A percentile compares a stretch with the other conserved stretches of the same genome.
Evolutionary conservation across 2,888 invertebrate genomes (phyloP).

Genomic region (Thecophora atra): DNA sequence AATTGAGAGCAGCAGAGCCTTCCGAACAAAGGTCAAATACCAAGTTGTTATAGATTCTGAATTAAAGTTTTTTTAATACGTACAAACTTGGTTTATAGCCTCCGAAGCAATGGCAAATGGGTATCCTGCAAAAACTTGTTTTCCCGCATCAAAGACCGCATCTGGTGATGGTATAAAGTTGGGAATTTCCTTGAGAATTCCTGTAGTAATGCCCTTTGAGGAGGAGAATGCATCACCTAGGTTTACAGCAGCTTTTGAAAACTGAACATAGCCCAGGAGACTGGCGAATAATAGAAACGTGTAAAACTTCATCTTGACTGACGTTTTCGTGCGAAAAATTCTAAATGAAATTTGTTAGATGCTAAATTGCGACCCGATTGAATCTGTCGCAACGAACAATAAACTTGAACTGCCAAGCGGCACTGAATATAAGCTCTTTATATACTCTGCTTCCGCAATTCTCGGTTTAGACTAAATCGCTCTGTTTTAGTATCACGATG

Average conservation of each 20-base stretch:
- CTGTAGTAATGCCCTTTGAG: conserved; percentile 47
- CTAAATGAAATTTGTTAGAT: background rate
- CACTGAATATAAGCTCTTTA: background rate
- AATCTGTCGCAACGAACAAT: background rate
- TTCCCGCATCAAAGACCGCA: conserved; percentile 55
- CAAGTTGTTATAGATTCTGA: background rate
- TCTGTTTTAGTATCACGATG: background rate
- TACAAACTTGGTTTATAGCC: conserved; percentile 59
- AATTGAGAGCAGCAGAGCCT: conserved; percentile 60
- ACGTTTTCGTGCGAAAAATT: background rate
- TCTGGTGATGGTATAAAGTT: conserved; percentile 54
- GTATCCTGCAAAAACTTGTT: conserved; percentile 61
- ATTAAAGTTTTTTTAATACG: conserved; percentile 41
- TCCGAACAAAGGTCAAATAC: background rate
- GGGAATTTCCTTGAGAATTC: conserved; percentile 48
- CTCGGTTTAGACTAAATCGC: background rate
- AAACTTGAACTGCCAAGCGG: background rate
- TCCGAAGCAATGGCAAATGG: conserved; percentile 59
- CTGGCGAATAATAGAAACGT: background rate
- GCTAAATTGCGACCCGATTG: too few species aligned
- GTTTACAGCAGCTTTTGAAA: conserved; percentile 42
- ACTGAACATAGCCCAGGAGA: background rate
- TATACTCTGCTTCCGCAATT: background rate
- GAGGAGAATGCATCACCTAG: conserved; percentile 51
- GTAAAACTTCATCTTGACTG: background rate